Evolutionary conservation across 2,888 invertebrate genomes (phyloP), one percentile per base, ranked within the genome.

Genomic region (Ganaspis brasiliensis): DNA sequence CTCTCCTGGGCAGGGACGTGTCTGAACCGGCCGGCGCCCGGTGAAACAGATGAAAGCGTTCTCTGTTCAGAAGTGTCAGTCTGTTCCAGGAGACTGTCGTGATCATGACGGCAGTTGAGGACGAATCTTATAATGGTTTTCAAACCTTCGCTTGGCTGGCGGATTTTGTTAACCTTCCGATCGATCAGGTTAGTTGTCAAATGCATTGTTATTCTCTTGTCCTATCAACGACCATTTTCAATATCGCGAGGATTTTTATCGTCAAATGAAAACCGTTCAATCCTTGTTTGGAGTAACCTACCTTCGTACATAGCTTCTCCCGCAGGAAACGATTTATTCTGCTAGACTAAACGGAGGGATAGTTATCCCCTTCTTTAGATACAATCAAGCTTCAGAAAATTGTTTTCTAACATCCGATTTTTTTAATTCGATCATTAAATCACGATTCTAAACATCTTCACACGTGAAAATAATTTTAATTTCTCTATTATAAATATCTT

Each of bases 171-270:
- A 96, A 96, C 80, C 92, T 97, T 83, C 95, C 96, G 72, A 94
- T 97, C 87, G 97, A 97, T 92, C 94, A 96, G 93, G 96, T 96
- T 93, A 94, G 94, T 93, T 59, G n/a, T 57, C 31, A 59, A 14
- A 21, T 9, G 8, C 3, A 45, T 9, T n/a, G 19, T 24, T n/a
- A n/a, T n/a, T 40, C 10, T n/a, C 14, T n/a, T 37, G 9, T 12
- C 0, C 8, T 14, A 40, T 40, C 5, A 3, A 19, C n/a, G 4
- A 5, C 16, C 2, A 37, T 24, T 40, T n/a, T n/a, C n/a, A n/a
- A n/a, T n/a, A n/a, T n/a, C n/a, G n/a, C 14, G 1, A 9, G n/a
- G 37, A 24, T 40, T 67, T 63, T 31, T 31, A 31, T 31, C 6
- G 2, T 31, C 3, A 31, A 6, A 31, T 21, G 21, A 16, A 40